These are phyloP conservation scores for Ceramica pisi DNA, from an alignment of 2,888 invertebrate species.

Conservation along the genomic window DNA sequence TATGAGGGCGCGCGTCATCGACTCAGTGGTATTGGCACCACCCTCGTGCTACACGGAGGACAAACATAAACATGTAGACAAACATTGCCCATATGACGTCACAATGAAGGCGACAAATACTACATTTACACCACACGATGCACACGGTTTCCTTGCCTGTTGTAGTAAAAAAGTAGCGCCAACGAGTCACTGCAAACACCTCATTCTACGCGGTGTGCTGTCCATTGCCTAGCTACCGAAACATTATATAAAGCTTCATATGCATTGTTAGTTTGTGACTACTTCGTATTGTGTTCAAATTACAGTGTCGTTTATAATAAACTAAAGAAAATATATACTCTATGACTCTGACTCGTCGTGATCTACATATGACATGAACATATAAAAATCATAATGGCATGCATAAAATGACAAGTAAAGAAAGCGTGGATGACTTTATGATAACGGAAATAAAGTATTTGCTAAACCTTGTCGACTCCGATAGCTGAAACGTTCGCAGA, in stretches of 20 bases:
- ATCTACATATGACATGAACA: constrained; percentile 78
- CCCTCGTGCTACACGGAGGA: constrained; percentile 95
- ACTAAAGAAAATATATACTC: constrained; percentile 74
- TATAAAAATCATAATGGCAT: constrained; percentile 85
- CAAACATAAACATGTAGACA: constrained; percentile 91
- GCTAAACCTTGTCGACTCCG: constrained; percentile 67
- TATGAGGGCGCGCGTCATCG: constrained; percentile 98
- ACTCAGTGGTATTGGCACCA: constrained; percentile 97
- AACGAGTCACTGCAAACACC: constrained; percentile 76
- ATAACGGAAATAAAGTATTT: constrained; percentile 63
- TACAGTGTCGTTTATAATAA: constrained; percentile 79
- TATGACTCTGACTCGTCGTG: constrained; percentile 73
- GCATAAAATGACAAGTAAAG: constrained; percentile 78
- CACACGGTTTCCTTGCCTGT: constrained; percentile 81
- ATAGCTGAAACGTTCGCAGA: constrained; percentile 71
- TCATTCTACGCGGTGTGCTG: constrained; percentile 73
- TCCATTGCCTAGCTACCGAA: constrained; percentile 75
- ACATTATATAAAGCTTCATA: constrained; percentile 74
- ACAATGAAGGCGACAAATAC: constrained; percentile 75
- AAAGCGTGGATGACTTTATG: constrained; percentile 79
- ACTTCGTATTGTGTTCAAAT: constrained; percentile 81
- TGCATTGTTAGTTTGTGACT: constrained; percentile 85
- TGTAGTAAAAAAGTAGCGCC: constrained; percentile 91
- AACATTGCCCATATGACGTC: constrained; percentile 82
- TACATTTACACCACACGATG: constrained; percentile 68